Evolutionary conservation across 2,888 invertebrate genomes (phyloP).

Genomic region (Lasioglossum figueresi): DNA sequence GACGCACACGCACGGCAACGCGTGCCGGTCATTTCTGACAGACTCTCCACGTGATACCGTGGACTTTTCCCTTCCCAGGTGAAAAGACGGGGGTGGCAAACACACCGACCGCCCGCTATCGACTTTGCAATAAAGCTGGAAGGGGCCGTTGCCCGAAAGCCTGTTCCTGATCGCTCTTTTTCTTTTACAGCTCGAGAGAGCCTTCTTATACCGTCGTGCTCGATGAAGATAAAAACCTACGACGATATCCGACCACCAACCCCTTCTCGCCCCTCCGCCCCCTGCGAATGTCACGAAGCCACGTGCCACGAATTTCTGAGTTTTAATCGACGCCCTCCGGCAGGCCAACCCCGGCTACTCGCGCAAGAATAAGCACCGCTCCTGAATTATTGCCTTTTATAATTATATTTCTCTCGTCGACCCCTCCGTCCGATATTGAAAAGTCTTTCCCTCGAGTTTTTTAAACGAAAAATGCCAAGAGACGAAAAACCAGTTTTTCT

Average conservation of each 20-base stretch:
- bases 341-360: not conserved
- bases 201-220: constrained; percentile 14
- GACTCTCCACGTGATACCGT: constrained; percentile 15
- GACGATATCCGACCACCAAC: constrained; percentile 24
- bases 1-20: not conserved
- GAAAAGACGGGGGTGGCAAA: not conserved
- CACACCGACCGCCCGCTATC: constrained; percentile 18
- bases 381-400: not conserved
- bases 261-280: not conserved
- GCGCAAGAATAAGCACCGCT: not conserved
- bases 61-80: constrained; percentile 10
- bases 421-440: not conserved
- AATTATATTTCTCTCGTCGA: not conserved
- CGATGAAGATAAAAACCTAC: constrained; percentile 30
- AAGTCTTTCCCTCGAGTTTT: not conserved
- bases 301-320: constrained; percentile 22
- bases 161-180: constrained; percentile 27
- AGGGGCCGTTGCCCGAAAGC: constrained; percentile 47
- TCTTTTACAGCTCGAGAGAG: not conserved
- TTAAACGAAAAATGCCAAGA: not conserved
- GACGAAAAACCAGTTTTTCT: not conserved
- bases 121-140: constrained; percentile 44
- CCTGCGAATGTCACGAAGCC: constrained; percentile 37
- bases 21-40: constrained; percentile 26
- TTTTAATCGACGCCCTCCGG: not conserved